Evolutionary conservation across 2,797 vertebrate genomes (phyloP).

Genomic region (Onychomys leucogaster): DNA sequence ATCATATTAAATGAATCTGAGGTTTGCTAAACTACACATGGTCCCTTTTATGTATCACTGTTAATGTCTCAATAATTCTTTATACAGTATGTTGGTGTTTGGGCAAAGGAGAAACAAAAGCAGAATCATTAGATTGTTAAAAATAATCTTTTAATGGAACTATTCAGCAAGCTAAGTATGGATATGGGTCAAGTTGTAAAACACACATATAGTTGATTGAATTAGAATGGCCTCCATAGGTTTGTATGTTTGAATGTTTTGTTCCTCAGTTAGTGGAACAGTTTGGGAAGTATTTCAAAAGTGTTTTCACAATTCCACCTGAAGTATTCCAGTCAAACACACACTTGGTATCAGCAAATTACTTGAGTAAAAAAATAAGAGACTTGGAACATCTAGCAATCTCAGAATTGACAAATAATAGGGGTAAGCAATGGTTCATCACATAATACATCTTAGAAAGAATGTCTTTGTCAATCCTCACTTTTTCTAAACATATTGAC

Average conservation of each 20-base stretch:
- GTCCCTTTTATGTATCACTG: background rate
- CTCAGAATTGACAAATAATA: background rate
- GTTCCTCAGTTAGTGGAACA: background rate
- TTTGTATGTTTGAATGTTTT: background rate
- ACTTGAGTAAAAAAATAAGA: slow-evolving; percentile 9
- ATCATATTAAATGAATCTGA: background rate
- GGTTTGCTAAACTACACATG: background rate
- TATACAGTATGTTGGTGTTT: no score
- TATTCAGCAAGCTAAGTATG: background rate
- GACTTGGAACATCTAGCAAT: background rate
- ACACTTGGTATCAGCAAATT: background rate
- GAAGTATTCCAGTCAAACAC: background rate
- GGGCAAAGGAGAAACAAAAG: background rate
- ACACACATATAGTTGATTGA: background rate
- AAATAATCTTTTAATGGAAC: background rate
- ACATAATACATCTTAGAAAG: background rate
- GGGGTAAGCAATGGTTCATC: background rate
- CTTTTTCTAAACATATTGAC: background rate
- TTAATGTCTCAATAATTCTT: background rate
- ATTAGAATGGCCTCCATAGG: background rate
- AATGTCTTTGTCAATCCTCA: background rate
- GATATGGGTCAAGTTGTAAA: background rate
- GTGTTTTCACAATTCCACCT: background rate
- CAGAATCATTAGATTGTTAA: background rate
- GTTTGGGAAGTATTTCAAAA: background rate